Conservation (phyloP, 2,888 invertebrate genomes). For the Gandaritis pyraliata region DNA sequence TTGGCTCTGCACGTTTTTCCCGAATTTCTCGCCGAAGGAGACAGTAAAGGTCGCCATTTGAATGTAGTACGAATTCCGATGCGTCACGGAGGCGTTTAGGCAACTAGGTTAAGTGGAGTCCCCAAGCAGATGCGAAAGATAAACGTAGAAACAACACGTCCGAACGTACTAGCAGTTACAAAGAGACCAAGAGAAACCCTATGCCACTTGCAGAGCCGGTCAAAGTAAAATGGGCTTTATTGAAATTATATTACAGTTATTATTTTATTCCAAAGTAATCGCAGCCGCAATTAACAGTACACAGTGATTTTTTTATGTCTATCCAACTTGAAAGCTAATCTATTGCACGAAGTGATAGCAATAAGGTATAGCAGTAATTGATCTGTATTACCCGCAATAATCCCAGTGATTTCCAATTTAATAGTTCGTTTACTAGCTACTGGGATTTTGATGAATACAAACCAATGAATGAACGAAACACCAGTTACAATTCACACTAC, state of each 20-base stretch:
- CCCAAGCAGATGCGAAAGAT: slow-evolving; percentile 54
- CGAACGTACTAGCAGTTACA: slow-evolving; percentile 51
- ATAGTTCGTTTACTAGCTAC: background rate
- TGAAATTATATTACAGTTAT: background rate
- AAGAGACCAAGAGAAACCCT: slow-evolving; percentile 44
- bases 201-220: slow-evolving; percentile 1
- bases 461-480: background rate
- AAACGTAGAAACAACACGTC: slow-evolving; percentile 54
- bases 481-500: background rate
- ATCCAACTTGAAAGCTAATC: too few relatives aligned
- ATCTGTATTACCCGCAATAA: too few relatives aligned
- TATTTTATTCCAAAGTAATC: background rate
- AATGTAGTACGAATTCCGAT: slow-evolving; percentile 73
- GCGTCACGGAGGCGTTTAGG: slow-evolving; percentile 64
- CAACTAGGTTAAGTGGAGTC: slow-evolving; percentile 70
- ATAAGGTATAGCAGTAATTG: too few relatives aligned
- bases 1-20: slow-evolving; percentile 51
- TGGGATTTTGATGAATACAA: background rate
- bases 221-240: background rate
- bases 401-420: background rate
- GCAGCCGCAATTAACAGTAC: too few relatives aligned
- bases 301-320: too few relatives aligned
- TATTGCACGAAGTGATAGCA: too few relatives aligned
- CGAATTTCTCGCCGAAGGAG: slow-evolving; percentile 58
- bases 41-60: slow-evolving; percentile 64